These are phyloP conservation scores for Vanessa atalanta DNA, from an alignment of 1,140 invertebrate genomes.

Conservation along the genomic window DNA sequence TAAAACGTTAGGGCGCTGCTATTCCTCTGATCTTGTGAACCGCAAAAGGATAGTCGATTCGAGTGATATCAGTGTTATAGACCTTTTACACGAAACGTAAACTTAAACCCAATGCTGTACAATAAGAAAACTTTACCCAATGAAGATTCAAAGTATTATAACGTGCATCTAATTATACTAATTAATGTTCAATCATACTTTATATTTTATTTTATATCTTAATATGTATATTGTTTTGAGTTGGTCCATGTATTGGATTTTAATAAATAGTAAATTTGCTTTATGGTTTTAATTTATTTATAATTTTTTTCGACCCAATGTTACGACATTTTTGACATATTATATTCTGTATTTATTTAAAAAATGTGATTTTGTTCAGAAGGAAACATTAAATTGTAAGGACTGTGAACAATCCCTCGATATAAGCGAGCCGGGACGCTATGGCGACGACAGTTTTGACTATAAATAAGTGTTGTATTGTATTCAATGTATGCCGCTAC, in stretches of 20 bases:
- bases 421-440: slow-evolving; percentile 63
- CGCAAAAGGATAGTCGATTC: slow-evolving; percentile 55
- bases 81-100: slow-evolving; percentile 38
- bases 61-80: slow-evolving; percentile 58
- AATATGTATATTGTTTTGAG: too few relatives aligned
- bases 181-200: too few relatives aligned
- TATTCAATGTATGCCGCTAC: slow-evolving; percentile 79
- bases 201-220: too few relatives aligned
- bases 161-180: too few relatives aligned
- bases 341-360: too few relatives aligned
- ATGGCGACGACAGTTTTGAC: slow-evolving; percentile 79
- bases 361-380: too few relatives aligned
- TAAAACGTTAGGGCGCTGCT: slow-evolving; percentile 66
- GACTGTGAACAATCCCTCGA: slow-evolving; percentile 43
- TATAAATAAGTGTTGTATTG: slow-evolving; percentile 81
- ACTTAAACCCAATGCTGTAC: not conserved
- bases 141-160: too few relatives aligned
- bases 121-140: not conserved
- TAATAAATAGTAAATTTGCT: too few relatives aligned
- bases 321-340: too few relatives aligned
- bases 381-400: not conserved
- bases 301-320: too few relatives aligned
- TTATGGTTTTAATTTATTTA: too few relatives aligned
- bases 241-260: too few relatives aligned
- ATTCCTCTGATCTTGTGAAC: slow-evolving; percentile 73